Evolutionary conservation across 2,888 invertebrate species (phyloP).

Genomic region (Iselma pallidipennis): DNA sequence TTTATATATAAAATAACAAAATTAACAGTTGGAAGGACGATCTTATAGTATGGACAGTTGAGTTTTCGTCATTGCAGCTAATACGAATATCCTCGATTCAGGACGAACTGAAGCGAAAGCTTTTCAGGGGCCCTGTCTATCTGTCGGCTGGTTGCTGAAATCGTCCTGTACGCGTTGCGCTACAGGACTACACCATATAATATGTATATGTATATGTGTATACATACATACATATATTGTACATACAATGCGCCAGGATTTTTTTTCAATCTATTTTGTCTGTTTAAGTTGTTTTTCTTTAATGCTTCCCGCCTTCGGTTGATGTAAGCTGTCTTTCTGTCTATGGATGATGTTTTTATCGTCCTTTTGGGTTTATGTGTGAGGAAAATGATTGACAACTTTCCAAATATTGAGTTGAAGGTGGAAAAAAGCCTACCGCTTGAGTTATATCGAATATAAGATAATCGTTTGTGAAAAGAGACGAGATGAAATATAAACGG

Average conservation of each 20-base stretch:
- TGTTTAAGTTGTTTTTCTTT: too few species aligned
- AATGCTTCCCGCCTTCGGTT: not conserved
- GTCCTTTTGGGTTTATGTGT: not conserved
- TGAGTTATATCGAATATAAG: not conserved
- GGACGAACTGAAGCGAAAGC: slow-evolving; percentile 29
- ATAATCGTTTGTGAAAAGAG: too few species aligned
- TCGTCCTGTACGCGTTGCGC: not conserved
- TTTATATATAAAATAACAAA: slow-evolving; percentile 23
- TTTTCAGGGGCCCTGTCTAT: slow-evolving; percentile 33
- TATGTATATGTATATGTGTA: too few species aligned
- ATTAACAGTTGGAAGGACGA: slow-evolving; percentile 35
- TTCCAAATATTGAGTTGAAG: too few species aligned
- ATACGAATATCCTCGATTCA: slow-evolving; percentile 29
- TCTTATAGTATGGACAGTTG: slow-evolving; percentile 38
- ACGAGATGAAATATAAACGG: too few species aligned
- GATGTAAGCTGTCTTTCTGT: not conserved
- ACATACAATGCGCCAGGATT: not conserved
- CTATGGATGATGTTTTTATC: not conserved
- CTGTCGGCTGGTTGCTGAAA: not conserved
- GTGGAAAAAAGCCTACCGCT: too few species aligned
- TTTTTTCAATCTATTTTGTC: too few species aligned
- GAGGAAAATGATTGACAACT: too few species aligned
- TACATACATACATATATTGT: not conserved
- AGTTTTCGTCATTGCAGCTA: slow-evolving; percentile 47
- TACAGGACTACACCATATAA: not conserved